Base-by-base conservation (phyloP, 2,797 vertebrate species). In the Coreius guichenoti region DNA sequence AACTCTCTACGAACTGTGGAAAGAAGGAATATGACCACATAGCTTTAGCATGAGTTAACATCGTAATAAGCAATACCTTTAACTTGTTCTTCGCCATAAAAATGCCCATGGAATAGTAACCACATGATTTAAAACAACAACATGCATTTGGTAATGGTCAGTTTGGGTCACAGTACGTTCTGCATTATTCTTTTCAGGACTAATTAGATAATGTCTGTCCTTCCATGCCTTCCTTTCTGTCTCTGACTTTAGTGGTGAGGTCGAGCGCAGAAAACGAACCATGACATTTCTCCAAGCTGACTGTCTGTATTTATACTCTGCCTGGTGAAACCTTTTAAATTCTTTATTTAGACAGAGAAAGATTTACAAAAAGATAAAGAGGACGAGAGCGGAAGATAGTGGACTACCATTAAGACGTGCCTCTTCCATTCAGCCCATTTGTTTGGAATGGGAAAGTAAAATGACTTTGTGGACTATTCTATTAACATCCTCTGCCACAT, bases 221-320 rank as follows among this genome's bases (percentile, higher is more conserved):
- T 54, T 73, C 51, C 21, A 43, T 75, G 26, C 36, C 51, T 75
- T 61, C 56, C 9, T 47, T 49, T 69, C 26, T 17, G 29, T 76
- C 49, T 69, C 26, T 5, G 31, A 78, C 65, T 81, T 84, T 3
- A 26, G 5, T 29, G 65, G 11, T 47, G 31, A 81, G 31, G 63
- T 77, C 54, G 33, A 36, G 36, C 2, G 1, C 80, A 39, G 19
- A 79, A 43, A 69, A 70, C 17, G 65, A 79, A 79, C 75, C 51
- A 43, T 84, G 83, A 72, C 83, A 84, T 84, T 84, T 84, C 75
- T 58, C 49, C 43, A 7, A 78, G 49, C 70, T n/a, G 58, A 69
- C 80, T 76, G 43, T n/a, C 43, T 69, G 31, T 56, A 70, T 69
- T 56, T 81, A 58, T 43, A 72, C 68, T 51, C 31, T 21, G 26